Evolutionary conservation across 2,888 invertebrate species (phyloP).

Genomic region (Luffia ferchaultella): DNA sequence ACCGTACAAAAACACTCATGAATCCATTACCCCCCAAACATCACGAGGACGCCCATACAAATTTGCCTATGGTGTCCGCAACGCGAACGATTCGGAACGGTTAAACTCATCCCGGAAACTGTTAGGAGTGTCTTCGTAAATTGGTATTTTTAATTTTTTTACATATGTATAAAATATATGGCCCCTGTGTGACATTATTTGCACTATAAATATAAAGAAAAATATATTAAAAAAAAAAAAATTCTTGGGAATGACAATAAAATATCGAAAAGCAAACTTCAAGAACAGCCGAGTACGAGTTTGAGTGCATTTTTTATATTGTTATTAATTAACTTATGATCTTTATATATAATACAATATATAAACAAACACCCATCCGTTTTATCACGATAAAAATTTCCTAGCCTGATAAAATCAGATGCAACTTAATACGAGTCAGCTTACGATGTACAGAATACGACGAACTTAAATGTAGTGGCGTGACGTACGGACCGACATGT

Average conservation of each 20-base stretch:
- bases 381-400: neutral
- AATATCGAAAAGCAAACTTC: neutral
- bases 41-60: neutral
- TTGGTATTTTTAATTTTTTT: neutral
- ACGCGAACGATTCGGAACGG: neutral
- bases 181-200: neutral
- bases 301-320: neutral
- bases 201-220: neutral
- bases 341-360: neutral
- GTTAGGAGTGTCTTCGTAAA: neutral
- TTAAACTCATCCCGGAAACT: neutral
- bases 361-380: slow-evolving; percentile 1
- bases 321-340: neutral
- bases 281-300: neutral
- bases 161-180: neutral
- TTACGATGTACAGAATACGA: slow-evolving; percentile 24
- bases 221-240: neutral
- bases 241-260: neutral
- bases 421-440: slow-evolving; percentile 51
- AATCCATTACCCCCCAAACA: neutral
- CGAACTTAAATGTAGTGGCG: slow-evolving; percentile 11
- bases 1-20: neutral
- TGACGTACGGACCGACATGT: neutral
- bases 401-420: slow-evolving; percentile 21
- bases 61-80: neutral